Conservation (phyloP, 2,113 vertebrate genomes). For the Amphiprion percula region DNA sequence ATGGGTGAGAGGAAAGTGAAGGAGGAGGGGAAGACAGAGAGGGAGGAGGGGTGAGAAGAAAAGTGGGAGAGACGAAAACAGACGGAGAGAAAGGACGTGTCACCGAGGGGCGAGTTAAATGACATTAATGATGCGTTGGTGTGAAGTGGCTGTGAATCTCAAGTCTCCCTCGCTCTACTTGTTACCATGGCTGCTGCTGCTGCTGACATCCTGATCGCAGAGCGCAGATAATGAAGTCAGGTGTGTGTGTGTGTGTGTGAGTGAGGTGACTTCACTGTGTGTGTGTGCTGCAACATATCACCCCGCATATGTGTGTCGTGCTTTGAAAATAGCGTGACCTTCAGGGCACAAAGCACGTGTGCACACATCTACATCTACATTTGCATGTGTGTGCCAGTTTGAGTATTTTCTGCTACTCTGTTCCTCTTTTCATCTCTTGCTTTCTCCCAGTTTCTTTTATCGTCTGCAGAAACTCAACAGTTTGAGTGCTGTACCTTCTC, state of each 20-base stretch:
- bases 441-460: not conserved
- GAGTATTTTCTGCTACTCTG: too few species aligned
- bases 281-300: not conserved
- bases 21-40: not conserved
- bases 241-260: conserved; percentile 52
- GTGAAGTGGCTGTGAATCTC: conserved; percentile 73
- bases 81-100: conserved; percentile 59
- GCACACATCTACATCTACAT: not conserved
- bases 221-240: conserved; percentile 70
- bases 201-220: conserved; percentile 66
- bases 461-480: not conserved
- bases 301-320: not conserved
- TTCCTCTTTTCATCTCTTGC: not conserved
- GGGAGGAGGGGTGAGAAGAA: not conserved
- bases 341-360: not conserved
- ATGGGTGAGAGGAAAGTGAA: conserved; percentile 31
- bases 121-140: conserved; percentile 78
- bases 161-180: conserved; percentile 28
- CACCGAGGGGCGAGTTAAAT: conserved; percentile 70
- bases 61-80: conserved; percentile 51
- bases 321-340: too few species aligned
- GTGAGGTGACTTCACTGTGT: conserved; percentile 6
- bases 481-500: too few species aligned
- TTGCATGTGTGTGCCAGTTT: too few species aligned
- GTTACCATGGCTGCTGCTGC: conserved; percentile 66